Evolutionary conservation across 2,113 vertebrate species (phyloP), one percentile per base, ranked within the genome.

Genomic region (Paralichthys olivaceus): DNA sequence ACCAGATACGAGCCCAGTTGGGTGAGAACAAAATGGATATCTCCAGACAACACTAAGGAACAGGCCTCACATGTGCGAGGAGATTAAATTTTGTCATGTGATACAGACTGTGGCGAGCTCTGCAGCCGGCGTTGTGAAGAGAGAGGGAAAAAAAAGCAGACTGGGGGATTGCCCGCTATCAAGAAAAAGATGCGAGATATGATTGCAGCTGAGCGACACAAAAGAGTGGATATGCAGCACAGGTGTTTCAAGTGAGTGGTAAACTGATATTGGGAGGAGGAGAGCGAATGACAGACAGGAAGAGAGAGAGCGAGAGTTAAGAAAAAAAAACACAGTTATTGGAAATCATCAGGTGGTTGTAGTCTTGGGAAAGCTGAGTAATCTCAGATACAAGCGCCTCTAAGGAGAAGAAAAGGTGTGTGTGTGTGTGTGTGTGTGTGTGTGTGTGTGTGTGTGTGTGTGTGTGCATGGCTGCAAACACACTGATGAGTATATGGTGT

Each of bases 1-100:
- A 43, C 49, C 40, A 69, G 49, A 79, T 72, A 77, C 11, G 17
- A 29, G 67, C 51, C 64, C 3, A 2, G 88, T 60, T 51, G 34
- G 75, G 62, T 58, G 65, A 53, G 85, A 80, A 78, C 63, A 71
- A 87, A 84, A 85, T 75, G 67, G 65, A 86, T 72, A 45, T 63
- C 1, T 22, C 34, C 55, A 37, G 17, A 66, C 72, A 43, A 51
- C 75, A 77, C 49, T 71, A 43, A 76, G 51, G 77, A 66, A 32
- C 68, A 22, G 74, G 43, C 68, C 81, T 69, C 67, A 76, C 69
- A 45, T 64, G 77, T 15, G 25, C 84, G 25, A 57, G 25, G 61
- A 86, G 74, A 92, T 90, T 83, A 80, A 76, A 89, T 78, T 76
- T 73, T 74, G 70, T 72, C 57, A 79, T 69, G 61, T 40, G 77